Evolutionary conservation across 2,888 invertebrate species (phyloP).

Genomic region (Cheiracanthium punctorium): DNA sequence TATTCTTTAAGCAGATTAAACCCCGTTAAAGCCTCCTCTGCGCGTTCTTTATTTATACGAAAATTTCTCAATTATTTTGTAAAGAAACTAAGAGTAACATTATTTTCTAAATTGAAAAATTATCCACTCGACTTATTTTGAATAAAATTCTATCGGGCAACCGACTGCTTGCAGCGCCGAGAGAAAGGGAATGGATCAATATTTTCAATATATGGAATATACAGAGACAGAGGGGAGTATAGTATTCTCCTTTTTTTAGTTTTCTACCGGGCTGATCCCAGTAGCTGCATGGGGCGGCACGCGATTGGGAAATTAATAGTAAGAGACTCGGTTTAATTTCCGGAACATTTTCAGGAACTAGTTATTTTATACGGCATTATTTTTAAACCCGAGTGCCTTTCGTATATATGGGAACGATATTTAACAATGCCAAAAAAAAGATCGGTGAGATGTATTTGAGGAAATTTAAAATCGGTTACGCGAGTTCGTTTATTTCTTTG

Average conservation of each 20-base stretch:
- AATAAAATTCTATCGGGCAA: not conserved
- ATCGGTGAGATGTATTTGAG: no score
- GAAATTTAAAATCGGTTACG: no score
- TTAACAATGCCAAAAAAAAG: no score
- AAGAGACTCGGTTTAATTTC: not conserved
- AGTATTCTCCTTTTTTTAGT: no score
- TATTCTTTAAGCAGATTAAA: no score
- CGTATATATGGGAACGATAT: no score
- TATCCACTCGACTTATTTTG: not conserved
- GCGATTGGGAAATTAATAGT: constrained; percentile 5
- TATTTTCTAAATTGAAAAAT: constrained; percentile 6
- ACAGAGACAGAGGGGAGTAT: no score
- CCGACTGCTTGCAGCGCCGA: not conserved
- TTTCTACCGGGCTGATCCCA: not conserved
- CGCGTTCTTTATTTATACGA: not conserved
- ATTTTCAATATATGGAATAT: not conserved
- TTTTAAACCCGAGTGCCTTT: not conserved
- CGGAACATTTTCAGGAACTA: not conserved
- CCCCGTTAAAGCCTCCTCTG: no score
- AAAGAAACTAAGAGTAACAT: not conserved
- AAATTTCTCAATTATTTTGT: not conserved
- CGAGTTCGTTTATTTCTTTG: no score
- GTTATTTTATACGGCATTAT: not conserved
- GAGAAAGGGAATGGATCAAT: no score
- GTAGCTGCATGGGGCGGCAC: not conserved